Percentiles rank a stretch among this genome's conserved stretches.
Evolutionary conservation across 2,888 invertebrate species (phyloP).

Genomic region (Fragum fragum): DNA sequence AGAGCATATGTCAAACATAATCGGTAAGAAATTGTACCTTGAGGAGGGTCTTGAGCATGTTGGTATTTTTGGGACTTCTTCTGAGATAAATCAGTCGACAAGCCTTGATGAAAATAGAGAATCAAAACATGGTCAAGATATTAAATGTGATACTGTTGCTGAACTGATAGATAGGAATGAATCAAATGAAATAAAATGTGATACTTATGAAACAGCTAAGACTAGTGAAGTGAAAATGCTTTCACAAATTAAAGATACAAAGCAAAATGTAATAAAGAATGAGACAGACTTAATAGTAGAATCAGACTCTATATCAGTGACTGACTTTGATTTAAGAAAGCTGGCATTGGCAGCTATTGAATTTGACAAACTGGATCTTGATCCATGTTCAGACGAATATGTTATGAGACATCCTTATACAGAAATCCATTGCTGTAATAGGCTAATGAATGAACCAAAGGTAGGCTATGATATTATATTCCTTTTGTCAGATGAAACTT

Average conservation of each 20-base stretch:
- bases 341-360: conserved; percentile 13
- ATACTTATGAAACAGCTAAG: not conserved
- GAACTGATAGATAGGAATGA: not conserved
- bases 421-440: not conserved
- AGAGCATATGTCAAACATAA: conserved; percentile 62
- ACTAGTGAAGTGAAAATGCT: not conserved
- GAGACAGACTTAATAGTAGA: not conserved
- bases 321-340: conserved; percentile 7
- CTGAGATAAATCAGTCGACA: not conserved
- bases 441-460: not conserved
- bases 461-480: not conserved
- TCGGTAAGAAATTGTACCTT: conserved; percentile 44
- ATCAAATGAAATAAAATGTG: not conserved
- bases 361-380: not conserved
- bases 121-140: not conserved
- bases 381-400: not conserved
- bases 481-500: no score
- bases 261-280: not conserved
- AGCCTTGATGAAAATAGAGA: no score
- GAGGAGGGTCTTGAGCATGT: conserved; percentile 23
- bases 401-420: not conserved
- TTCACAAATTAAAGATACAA: no score
- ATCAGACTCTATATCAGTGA: not conserved
- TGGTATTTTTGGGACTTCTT: conserved; percentile 9
- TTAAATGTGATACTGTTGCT: not conserved